A percentile compares a stretch with the other conserved stretches of the same genome.
Evolutionary conservation across 2,888 invertebrate genomes (phyloP).

Genomic region (Mythimna loreyi): DNA sequence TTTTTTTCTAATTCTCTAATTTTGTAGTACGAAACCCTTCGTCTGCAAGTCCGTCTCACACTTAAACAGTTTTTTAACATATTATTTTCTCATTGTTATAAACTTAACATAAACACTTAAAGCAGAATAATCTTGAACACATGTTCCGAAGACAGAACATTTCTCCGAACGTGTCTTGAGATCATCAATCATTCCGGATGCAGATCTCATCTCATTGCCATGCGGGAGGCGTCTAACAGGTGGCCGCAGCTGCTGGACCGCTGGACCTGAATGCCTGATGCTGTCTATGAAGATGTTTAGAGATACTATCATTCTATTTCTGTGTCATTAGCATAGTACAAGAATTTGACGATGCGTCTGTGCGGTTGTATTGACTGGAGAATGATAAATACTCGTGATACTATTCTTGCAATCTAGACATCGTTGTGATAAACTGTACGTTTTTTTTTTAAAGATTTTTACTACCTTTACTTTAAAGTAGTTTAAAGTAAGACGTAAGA

Average conservation of each 20-base stretch:
- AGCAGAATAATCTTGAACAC: conserved; percentile 25
- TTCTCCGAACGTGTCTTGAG: conserved; percentile 49
- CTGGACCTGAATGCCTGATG: conserved; percentile 48
- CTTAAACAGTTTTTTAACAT: too few species aligned
- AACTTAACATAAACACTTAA: neutral
- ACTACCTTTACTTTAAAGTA: too few species aligned
- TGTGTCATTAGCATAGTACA: conserved; percentile 33
- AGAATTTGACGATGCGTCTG: too few species aligned
- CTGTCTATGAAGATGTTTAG: conserved; percentile 41
- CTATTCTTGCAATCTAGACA: neutral
- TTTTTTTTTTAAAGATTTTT: too few species aligned
- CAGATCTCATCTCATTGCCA: conserved; percentile 61
- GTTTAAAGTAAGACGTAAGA: too few species aligned
- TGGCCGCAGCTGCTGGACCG: conserved; percentile 61
- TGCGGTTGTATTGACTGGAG: neutral
- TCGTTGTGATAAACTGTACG: too few species aligned
- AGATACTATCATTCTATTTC: conserved; percentile 44
- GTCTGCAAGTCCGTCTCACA: too few species aligned
- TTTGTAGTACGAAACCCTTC: too few species aligned
- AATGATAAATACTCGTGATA: neutral
- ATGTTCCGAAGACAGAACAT: conserved; percentile 26
- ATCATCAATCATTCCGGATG: conserved; percentile 60
- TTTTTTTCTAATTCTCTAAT: too few species aligned
- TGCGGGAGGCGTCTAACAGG: conserved; percentile 59
- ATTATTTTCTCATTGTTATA: neutral